These are phyloP conservation scores for Lutraria lutraria DNA, from an alignment of 2,888 invertebrate genomes.

Conservation along the genomic window DNA sequence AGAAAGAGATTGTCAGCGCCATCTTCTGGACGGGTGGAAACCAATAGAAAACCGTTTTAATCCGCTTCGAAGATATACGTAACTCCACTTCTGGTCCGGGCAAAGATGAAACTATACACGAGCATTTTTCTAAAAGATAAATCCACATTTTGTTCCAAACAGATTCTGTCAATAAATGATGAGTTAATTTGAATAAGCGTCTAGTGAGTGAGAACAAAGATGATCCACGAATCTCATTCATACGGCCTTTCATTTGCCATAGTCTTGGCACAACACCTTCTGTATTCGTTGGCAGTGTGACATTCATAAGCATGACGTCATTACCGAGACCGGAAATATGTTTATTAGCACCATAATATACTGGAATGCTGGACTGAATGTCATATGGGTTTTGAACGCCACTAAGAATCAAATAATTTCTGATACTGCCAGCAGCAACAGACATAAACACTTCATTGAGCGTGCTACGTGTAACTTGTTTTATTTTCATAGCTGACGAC, in stretches of 20 bases:
- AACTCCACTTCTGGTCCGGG: constrained; percentile 88
- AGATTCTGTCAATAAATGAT: constrained; percentile 85
- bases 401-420: constrained; percentile 87
- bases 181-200: constrained; percentile 87
- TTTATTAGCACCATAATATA: constrained; percentile 77
- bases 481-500: constrained; percentile 87
- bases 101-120: constrained; percentile 87
- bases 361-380: constrained; percentile 86
- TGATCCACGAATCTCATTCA: constrained; percentile 88
- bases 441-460: constrained; percentile 89
- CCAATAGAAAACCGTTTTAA: constrained; percentile 86
- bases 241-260: constrained; percentile 88
- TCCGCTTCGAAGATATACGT: constrained; percentile 86
- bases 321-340: constrained; percentile 67
- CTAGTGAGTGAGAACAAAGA: constrained; percentile 88
- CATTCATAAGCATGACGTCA: constrained; percentile 80
- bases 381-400: constrained; percentile 88
- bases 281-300: constrained; percentile 88
- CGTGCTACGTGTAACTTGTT: constrained; percentile 88
- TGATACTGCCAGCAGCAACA: constrained; percentile 88
- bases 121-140: constrained; percentile 78
- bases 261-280: constrained; percentile 89
- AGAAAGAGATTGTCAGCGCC: constrained; percentile 88
- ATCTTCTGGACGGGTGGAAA: constrained; percentile 87
- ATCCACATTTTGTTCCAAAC: constrained; percentile 83